Base-by-base conservation (phyloP, 2,888 invertebrate species). In the Tenthredo mesomela region DNA sequence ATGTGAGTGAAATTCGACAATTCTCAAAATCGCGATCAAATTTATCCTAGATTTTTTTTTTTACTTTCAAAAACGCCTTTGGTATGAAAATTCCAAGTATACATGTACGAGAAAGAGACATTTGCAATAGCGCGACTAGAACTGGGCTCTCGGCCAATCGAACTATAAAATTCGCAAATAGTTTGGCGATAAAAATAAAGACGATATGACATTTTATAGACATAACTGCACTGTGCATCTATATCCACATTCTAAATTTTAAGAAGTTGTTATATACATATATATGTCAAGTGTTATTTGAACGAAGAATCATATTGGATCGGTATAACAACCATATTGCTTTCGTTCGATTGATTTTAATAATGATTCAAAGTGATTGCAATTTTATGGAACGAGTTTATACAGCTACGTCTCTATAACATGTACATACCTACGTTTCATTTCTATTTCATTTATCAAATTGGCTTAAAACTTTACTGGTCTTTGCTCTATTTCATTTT, bases 391-490 rank as follows among this genome's bases (percentile, higher is more conserved):
- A 33, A 54, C 54, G 29, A 77, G 50, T 77, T 50, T 77, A n/a
- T 61, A n/a, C n/a, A n/a, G n/a, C n/a, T n/a, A n/a, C 7, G 2
- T 12, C 0, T 33, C 12, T 25, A 40, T 61, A 21, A 12, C 47
- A 47, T 4, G 33, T 7, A 7, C 7, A 7, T 2, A 37, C 0
- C 37, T 54, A 21, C n/a, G 12, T 40, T 37, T n/a, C 10, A 10
- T 73, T 73, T 12, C 10, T 43, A 73, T 73, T 73, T 78, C 80
- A 80, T 80, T 61, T 25, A 25, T 61, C 80, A 80, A 61, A 58
- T 61, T 80, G 61, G n/a, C 21, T 40, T 12, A 37, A 61, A 80
- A 40, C 54, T 80, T 61, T 61, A 61, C 40, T 29, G n/a, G 2
- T 61, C 37, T 40, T 37, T 40, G 61, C 80, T 80, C 80, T 61